Conservation (phyloP, 1,140 invertebrate genomes). For the Lamellibrachia luymesi region DNA sequence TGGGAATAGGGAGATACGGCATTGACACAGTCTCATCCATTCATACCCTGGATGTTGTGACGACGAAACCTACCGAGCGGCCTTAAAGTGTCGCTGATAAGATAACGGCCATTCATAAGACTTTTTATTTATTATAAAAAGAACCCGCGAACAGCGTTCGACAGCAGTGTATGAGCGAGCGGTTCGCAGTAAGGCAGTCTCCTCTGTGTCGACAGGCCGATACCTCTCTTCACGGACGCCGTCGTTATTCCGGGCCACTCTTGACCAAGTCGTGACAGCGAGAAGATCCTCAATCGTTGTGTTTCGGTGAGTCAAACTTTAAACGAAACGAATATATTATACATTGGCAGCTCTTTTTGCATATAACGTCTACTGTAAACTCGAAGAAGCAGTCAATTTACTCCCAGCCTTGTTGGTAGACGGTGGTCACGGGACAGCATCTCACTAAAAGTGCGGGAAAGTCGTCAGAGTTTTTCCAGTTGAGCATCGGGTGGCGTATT, state of each 20-base stretch:
- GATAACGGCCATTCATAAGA: not conserved
- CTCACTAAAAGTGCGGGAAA: not conserved
- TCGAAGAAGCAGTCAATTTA: not conserved
- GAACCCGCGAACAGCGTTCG: not conserved
- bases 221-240: not conserved
- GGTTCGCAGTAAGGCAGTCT: not conserved
- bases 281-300: not conserved
- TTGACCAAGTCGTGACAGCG: not conserved
- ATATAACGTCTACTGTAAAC: not conserved
- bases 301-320: not conserved
- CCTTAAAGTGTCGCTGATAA: not conserved
- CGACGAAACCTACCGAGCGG: not conserved
- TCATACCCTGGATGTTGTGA: not conserved
- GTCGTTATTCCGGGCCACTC: not conserved
- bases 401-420: not conserved
- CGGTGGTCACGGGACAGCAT: not conserved
- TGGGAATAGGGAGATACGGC: not conserved
- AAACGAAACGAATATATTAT: not conserved
- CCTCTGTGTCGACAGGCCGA: not conserved
- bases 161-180: not conserved
- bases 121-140: not conserved
- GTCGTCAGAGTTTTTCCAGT: not conserved
- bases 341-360: not conserved
- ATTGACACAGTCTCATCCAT: not conserved
- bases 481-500: not conserved